Conservation (phyloP, 2,113 vertebrate genomes). For the Machaerirhynchus nigripectus region DNA sequence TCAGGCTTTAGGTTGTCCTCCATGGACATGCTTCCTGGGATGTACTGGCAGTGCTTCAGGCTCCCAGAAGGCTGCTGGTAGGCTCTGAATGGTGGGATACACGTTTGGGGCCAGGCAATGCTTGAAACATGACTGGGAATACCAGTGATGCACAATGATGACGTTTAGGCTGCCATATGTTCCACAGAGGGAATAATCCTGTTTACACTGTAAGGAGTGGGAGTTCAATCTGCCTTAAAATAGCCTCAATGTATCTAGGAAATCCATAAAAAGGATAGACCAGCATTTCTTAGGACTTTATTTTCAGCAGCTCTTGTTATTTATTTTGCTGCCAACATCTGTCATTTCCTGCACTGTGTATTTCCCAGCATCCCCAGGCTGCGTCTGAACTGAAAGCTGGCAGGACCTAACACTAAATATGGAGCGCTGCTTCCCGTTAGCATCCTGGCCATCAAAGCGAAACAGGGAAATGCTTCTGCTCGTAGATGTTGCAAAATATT, state of each 20-base stretch:
- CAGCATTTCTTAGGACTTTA: neutral
- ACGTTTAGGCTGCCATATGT: neutral
- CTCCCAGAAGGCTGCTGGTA: neutral
- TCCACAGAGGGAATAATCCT: neutral
- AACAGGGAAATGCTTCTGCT: neutral
- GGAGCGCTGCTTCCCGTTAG: neutral
- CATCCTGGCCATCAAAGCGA: neutral
- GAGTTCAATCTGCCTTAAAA: neutral
- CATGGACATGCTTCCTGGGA: neutral
- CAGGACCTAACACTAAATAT: neutral
- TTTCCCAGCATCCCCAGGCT: neutral
- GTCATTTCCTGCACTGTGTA: neutral
- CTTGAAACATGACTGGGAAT: neutral
- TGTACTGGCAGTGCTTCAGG: fast-evolving
- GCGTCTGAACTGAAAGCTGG: neutral
- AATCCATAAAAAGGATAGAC: neutral
- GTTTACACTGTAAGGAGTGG: neutral
- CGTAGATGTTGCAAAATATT: neutral
- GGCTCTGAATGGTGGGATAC: neutral
- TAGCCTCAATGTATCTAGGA: neutral
- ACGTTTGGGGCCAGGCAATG: neutral
- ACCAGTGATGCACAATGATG: neutral
- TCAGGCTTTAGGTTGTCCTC: neutral
- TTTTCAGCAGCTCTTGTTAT: neutral
- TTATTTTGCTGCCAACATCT: neutral